Percentiles rank a stretch among this genome's conserved stretches.
Evolutionary conservation across 2,888 invertebrate species (phyloP).

Genomic region (Dendrolimus pini): DNA sequence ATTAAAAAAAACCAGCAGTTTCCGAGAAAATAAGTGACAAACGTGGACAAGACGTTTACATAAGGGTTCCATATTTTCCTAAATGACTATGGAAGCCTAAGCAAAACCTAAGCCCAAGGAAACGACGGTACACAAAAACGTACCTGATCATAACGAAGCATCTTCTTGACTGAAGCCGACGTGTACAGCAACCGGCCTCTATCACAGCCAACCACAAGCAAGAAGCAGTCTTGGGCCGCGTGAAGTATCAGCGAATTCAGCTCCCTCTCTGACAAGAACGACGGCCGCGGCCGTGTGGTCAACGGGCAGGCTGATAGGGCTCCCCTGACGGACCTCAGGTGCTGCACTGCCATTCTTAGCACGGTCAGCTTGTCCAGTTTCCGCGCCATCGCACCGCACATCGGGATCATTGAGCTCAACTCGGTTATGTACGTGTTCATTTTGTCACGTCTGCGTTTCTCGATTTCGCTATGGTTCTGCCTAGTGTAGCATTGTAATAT

Average conservation of each 20-base stretch:
- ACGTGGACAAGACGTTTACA: too few relatives aligned
- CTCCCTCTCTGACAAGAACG: conserved; percentile 91
- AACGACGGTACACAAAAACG: conserved; percentile 8
- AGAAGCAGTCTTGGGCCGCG: conserved; percentile 90
- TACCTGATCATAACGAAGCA: conserved; percentile 90
- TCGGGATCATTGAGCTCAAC: conserved; percentile 92
- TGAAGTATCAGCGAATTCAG: conserved; percentile 89
- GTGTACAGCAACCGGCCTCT: conserved; percentile 93
- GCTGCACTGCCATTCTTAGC: conserved; percentile 94
- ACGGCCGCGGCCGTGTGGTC: conserved; percentile 85
- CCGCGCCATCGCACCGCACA: conserved; percentile 95
- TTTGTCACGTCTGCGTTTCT: conserved; percentile 95
- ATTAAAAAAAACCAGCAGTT: too few relatives aligned
- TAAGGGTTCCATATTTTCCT: too few relatives aligned
- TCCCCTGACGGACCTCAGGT: conserved; percentile 83
- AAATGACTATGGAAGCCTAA: too few relatives aligned
- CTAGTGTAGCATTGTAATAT: conserved; percentile 52
- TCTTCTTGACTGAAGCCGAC: conserved; percentile 89
- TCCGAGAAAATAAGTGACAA: too few relatives aligned
- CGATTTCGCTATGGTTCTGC: conserved; percentile 97
- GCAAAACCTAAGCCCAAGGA: too few relatives aligned
- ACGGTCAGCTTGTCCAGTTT: conserved; percentile 96
- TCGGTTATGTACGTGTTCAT: conserved; percentile 98
- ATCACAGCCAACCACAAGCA: conserved; percentile 95
- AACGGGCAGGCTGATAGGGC: conserved; percentile 76